Evolutionary conservation across 1,140 invertebrate genomes (phyloP).

Genomic region (Bombus pascuorum): DNA sequence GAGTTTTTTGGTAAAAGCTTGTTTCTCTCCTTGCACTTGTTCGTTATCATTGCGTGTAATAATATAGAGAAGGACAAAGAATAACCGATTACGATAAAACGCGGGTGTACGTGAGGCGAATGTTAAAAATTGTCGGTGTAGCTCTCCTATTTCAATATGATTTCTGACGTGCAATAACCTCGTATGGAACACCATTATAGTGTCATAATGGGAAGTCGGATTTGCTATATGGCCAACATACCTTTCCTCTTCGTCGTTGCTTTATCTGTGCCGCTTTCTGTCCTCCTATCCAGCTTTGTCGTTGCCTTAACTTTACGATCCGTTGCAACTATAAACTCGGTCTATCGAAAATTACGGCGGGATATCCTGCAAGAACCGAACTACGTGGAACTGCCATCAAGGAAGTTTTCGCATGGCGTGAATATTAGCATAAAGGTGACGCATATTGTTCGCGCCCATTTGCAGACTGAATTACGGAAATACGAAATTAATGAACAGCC

Average conservation of each 20-base stretch:
- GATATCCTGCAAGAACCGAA: slow-evolving; percentile 66
- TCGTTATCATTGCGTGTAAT: background rate
- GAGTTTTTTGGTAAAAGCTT: background rate
- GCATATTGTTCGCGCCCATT: slow-evolving; percentile 15
- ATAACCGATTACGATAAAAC: too few species aligned
- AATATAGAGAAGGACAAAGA: background rate
- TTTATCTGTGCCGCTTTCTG: slow-evolving; percentile 26
- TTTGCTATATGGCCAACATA: slow-evolving; percentile 13
- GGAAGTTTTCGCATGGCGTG: slow-evolving; percentile 20
- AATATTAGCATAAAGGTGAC: slow-evolving; percentile 31
- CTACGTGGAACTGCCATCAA: slow-evolving; percentile 19
- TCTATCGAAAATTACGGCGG: slow-evolving; percentile 76
- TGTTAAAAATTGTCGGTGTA: slow-evolving; percentile 4
- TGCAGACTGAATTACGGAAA: background rate
- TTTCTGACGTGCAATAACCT: background rate
- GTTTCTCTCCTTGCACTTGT: background rate
- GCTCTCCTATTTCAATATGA: background rate
- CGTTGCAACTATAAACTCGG: slow-evolving; percentile 71
- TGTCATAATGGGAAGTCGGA: slow-evolving; percentile 26
- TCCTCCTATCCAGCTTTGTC: slow-evolving; percentile 39
- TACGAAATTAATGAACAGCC: background rate
- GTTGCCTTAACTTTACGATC: slow-evolving; percentile 65
- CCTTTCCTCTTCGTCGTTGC: slow-evolving; percentile 13
- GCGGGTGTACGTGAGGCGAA: background rate
- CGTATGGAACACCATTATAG: slow-evolving; percentile 10